Conservation (phyloP, 53 echinoderm and acorn worm genomes). For the Stichopus horrens region DNA sequence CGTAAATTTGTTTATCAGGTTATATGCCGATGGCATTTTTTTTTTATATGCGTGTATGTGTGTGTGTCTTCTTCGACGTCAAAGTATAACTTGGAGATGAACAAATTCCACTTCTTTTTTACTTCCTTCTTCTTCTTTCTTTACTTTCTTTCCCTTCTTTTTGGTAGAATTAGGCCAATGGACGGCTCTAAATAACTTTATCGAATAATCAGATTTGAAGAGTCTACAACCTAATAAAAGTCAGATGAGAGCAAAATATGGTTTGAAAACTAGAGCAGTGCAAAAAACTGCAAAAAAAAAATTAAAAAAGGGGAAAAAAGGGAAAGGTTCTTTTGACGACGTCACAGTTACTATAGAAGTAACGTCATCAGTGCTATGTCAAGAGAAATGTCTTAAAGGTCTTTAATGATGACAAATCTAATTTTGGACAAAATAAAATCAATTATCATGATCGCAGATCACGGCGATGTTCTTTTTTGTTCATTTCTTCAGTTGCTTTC, state of each 20-base stretch:
- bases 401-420: too few species aligned
- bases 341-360: too few species aligned
- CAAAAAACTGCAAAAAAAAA: background rate
- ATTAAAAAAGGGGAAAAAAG: too few species aligned
- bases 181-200: constrained; percentile 27
- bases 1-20: constrained; percentile 29
- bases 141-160: background rate
- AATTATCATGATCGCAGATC: too few species aligned
- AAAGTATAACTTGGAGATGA: background rate
- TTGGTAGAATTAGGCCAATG: constrained; percentile 39
- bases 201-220: constrained; percentile 28
- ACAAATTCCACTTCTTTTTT: background rate
- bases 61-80: background rate
- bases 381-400: too few species aligned
- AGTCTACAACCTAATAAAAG: constrained; percentile 14
- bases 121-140: too few species aligned
- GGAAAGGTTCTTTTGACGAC: too few species aligned
- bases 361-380: too few species aligned
- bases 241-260: background rate
- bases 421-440: too few species aligned
- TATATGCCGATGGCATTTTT: constrained; percentile 26
- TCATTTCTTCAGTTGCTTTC: too few species aligned
- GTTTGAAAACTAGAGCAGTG: background rate
- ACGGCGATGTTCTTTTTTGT: too few species aligned
- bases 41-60: background rate